phyloP scores from a whole-genome alignment of 2,888 invertebrate species.

The Lepidocyrtinus sp. region DNA sequence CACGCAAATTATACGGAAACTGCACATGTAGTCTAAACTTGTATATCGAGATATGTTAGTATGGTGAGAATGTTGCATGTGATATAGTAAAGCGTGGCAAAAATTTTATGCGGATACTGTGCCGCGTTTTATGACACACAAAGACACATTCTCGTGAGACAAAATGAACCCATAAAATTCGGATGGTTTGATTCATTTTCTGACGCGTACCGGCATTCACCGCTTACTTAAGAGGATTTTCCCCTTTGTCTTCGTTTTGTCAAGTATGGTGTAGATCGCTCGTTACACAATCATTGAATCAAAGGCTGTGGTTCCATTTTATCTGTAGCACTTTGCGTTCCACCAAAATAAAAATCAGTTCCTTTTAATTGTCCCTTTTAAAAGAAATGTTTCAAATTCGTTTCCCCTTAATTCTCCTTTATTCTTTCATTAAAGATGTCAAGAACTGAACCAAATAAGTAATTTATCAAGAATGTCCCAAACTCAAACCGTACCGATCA shows the following conservation, averaged over 20 bases:
- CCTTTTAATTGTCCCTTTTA: no score
- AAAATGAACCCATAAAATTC: neutral
- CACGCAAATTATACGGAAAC: constrained; percentile 12
- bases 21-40: neutral
- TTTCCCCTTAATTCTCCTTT: no score
- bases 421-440: no score
- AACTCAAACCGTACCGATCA: no score
- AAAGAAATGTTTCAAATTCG: no score
- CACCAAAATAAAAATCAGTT: no score
- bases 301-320: neutral
- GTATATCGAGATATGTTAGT: neutral
- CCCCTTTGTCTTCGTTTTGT: neutral
- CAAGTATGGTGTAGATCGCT: no score
- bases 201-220: neutral
- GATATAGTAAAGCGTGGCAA: neutral
- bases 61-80: neutral
- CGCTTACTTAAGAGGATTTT: neutral
- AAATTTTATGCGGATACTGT: neutral
- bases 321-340: no score
- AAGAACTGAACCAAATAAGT: no score
- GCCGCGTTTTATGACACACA: neutral
- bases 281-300: neutral
- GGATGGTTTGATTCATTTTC: neutral
- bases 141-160: constrained; percentile 1
- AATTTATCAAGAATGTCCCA: no score